Evolutionary conservation across 2,888 invertebrate species (phyloP), one percentile per base, ranked within the genome.

Genomic region (Acronicta alni): DNA sequence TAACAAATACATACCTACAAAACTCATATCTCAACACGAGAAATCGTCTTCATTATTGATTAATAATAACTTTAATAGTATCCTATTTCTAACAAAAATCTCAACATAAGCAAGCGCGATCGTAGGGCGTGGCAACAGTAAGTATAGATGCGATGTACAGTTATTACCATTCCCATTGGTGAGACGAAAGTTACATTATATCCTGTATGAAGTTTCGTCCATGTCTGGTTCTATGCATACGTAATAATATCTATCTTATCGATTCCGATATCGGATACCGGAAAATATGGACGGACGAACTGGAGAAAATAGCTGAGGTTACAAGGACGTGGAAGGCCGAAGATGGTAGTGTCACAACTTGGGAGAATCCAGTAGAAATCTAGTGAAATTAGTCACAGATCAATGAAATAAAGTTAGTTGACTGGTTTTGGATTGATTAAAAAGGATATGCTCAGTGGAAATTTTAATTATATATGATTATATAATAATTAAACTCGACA

Each of bases 121-220:
- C 26, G 47, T 46, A 42, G n/a, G 47, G 53, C 63, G 51, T 54
- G 45, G 23, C 51, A 30, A 65, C 37, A 42, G 47, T 51, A 44
- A 52, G 47, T 64, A 64, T 32, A 57, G 46, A 49, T 63, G 65
- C 64, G 67, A 69, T 72, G 54, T 68, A 75, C 63, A 62, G 54
- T 69, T 61, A 69, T 58, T 46, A 68, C 80, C 76, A 60, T 60
- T 67, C 77, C 76, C 78, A 53, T 52, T 32, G 9, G n/a, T 57
- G 84, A 86, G 87, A 85, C 89, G 88, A 88, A 88, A 89, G 87
- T 82, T 79, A 81, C 61, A 30, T 54, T 38, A 12, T 39, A 17
- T 35, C 48, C 53, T 35, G 9, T 45, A 42, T 44, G 32, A 35
- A 26, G 39, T 61, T 58, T 44, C 26, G 15, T 46, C 57, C 6